Conservation (phyloP, 2,888 invertebrate species). For the Stomorhina lunata region DNA sequence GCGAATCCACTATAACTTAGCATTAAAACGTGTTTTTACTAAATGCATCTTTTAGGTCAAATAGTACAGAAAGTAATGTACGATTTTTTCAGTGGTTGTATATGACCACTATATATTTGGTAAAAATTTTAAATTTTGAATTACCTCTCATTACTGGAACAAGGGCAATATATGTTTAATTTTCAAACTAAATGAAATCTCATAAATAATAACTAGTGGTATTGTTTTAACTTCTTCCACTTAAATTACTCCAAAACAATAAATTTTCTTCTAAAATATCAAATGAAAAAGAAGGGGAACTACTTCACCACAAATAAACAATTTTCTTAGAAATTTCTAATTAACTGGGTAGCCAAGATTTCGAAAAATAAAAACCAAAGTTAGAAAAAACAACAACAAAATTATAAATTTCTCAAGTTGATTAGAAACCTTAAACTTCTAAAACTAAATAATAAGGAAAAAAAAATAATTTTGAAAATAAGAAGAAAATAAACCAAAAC, state of each 20-base stretch:
- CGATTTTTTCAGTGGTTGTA: too few relatives aligned
- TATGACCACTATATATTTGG: too few relatives aligned
- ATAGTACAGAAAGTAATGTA: too few relatives aligned
- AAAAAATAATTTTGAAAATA: background rate
- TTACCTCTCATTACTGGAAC: too few relatives aligned
- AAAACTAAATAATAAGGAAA: background rate
- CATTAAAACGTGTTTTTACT: too few relatives aligned
- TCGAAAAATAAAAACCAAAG: background rate
- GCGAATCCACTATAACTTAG: too few relatives aligned
- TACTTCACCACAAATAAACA: slow-evolving; percentile 8
- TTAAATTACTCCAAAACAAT: slow-evolving; percentile 20
- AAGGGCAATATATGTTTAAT: background rate
- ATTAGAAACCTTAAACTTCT: slow-evolving; percentile 32
- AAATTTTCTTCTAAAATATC: background rate
- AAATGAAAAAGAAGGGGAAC: background rate
- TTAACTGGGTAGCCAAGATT: slow-evolving; percentile 8
- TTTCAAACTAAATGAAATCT: background rate
- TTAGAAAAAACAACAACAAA: slow-evolving; percentile 4
- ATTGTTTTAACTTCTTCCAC: background rate
- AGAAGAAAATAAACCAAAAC: background rate
- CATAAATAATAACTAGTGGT: background rate
- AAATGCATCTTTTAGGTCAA: too few relatives aligned
- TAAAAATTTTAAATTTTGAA: too few relatives aligned
- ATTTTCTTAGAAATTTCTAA: slow-evolving; percentile 40
- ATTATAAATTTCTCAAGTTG: slow-evolving; percentile 3